Evolutionary conservation across 2,888 invertebrate genomes (phyloP).

Genomic region (Coronaproctus castanopsis): DNA sequence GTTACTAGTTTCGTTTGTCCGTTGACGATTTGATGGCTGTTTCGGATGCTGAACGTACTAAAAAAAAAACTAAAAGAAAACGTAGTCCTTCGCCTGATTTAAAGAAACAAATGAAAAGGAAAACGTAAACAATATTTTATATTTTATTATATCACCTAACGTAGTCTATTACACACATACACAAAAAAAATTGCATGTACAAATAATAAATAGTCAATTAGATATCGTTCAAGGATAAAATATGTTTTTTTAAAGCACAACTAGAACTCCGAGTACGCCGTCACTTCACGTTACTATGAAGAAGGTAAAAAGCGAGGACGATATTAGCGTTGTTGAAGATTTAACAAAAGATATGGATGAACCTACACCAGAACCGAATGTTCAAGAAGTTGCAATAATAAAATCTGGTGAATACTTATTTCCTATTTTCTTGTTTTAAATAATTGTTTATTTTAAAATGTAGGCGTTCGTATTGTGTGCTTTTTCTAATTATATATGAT

Average conservation of each 20-base stretch:
- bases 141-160: too few species aligned
- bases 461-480: too few species aligned
- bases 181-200: too few species aligned
- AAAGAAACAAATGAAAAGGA: slow-evolving; percentile 57
- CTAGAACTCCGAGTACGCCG: too few species aligned
- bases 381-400: slow-evolving; percentile 42
- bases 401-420: slow-evolving; percentile 6
- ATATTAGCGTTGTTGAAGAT: slow-evolving; percentile 46
- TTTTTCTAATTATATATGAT: too few species aligned
- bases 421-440: too few species aligned
- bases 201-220: too few species aligned
- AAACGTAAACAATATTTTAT: slow-evolving; percentile 38
- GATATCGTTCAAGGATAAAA: too few species aligned
- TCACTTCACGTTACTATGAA: slow-evolving; percentile 29
- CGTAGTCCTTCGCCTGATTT: slow-evolving; percentile 62
- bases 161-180: too few species aligned
- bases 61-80: slow-evolving; percentile 57
- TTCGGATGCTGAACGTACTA: slow-evolving; percentile 36
- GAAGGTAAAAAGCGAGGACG: slow-evolving; percentile 41
- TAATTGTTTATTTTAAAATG: too few species aligned
- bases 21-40: slow-evolving; percentile 59
- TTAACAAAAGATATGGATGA: slow-evolving; percentile 81
- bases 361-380: slow-evolving; percentile 57
- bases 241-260: too few species aligned
- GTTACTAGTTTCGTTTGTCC: slow-evolving; percentile 53